Evolutionary conservation across 1,140 invertebrate genomes (phyloP).

Genomic region (Drosophila baimaii): DNA sequence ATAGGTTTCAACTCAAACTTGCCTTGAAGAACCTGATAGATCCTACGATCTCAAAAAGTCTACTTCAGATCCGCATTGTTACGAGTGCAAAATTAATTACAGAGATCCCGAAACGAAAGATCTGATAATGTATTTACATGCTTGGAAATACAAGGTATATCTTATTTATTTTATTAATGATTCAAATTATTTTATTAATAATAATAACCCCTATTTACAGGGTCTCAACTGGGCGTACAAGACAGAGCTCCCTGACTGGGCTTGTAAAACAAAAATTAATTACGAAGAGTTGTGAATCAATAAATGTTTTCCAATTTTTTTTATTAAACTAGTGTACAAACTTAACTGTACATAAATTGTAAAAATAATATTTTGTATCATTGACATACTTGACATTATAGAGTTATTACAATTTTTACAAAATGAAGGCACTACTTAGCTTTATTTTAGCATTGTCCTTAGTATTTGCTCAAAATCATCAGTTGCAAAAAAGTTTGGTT

Average conservation of each 20-base stretch:
- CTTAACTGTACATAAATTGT: not conserved
- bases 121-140: conserved; percentile 97
- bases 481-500: not conserved
- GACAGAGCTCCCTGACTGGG: conserved; percentile 95
- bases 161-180: not conserved
- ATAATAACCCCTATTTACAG: conserved; percentile 83
- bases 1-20: conserved; percentile 91
- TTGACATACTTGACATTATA: conserved; percentile 14
- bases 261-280: conserved; percentile 73
- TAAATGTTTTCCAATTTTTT: not conserved
- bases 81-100: conserved; percentile 96
- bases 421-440: not conserved
- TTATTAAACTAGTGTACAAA: too few relatives aligned
- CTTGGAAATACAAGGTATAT: conserved; percentile 94
- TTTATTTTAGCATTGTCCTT: not conserved
- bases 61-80: conserved; percentile 93
- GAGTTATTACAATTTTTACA: not conserved
- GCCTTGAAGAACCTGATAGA: conserved; percentile 89
- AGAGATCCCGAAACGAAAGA: conserved; percentile 95
- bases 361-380: not conserved
- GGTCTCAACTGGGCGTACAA: conserved; percentile 95
- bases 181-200: not conserved
- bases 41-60: conserved; percentile 90
- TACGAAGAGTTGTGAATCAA: conserved; percentile 28
- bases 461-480: conserved; percentile 3